Evolutionary conservation across 2,888 invertebrate genomes (phyloP), one percentile per base, ranked within the genome.

Genomic region (Drosophila greeni): DNA sequence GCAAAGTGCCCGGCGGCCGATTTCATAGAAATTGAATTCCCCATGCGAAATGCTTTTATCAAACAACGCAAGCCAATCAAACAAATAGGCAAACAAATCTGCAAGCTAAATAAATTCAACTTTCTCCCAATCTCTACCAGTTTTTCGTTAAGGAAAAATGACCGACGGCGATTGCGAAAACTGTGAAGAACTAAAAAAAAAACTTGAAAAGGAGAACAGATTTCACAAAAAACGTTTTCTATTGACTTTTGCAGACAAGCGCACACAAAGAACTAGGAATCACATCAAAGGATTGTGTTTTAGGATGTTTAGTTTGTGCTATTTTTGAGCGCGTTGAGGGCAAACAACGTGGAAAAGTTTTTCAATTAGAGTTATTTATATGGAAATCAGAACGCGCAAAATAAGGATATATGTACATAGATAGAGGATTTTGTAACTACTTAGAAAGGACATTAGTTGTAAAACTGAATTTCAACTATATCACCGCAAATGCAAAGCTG

Each of bases 51-150:
- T 33, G 74, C 74, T 82, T 82, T 76, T 74, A 70, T 65, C 57
- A 67, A 49, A 51, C 57, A 64, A 57, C 60, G 53, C 53, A 45
- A 62, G 67, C 74, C 82, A 77, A 77, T 82, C 82, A 82, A 82
- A 64, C 67, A 74, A 77, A 79, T 74, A 76, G 82, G 70, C 67
- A 82, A 80, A 74, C 77, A 72, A 65, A 79, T 54, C 76, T 69
- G 60, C 40, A 68, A 65, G 67, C 76, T 54, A 82, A 76, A 76
- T 74, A 74, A 82, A 82, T 72, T 66, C 66, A 71, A 66, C 58
- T 78, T 65, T 42, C 24, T 16, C 31, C 52, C 40, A 48, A 24
- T 40, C 40, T 24, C 31, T 24, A 14, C 42, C 29, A 14, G 47
- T 31, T 71, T 55, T 56, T 43, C 54, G 42, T 49, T 37, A 18